A percentile compares a stretch with the other conserved stretches of the same genome.
These are phyloP conservation scores for Phrynocephalus forsythii DNA, from an alignment of 2,797 vertebrate species.

Conservation along the genomic window DNA sequence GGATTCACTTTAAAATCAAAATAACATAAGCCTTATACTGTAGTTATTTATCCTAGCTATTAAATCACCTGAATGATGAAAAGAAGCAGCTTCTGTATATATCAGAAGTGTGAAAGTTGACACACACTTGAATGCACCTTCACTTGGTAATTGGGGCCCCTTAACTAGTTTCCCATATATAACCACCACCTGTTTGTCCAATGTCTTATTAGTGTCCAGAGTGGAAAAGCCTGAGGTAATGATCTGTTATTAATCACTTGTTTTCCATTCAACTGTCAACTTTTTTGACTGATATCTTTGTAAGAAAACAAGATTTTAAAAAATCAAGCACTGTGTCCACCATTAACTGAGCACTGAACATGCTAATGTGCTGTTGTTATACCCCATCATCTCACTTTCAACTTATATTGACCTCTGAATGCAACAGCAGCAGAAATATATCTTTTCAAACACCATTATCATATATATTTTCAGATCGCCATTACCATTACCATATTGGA, in stretches of 20 bases:
- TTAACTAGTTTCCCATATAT: not conserved
- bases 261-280: not conserved
- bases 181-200: not conserved
- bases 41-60: not conserved
- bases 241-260: not conserved
- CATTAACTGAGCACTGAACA: not conserved
- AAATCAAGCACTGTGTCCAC: not conserved
- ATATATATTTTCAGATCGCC: too few relatives aligned
- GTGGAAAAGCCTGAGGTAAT: not conserved
- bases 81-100: not conserved
- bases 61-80: not conserved
- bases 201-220: not conserved
- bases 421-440: not conserved
- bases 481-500: not conserved
- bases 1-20: not conserved
- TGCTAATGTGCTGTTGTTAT: too few relatives aligned
- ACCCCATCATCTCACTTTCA: not conserved
- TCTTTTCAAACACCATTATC: not conserved
- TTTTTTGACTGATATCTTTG: not conserved
- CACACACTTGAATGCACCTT: not conserved
- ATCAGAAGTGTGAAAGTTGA: not conserved
- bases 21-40: not conserved
- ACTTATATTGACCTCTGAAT: not conserved
- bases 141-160: not conserved
- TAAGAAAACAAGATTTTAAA: not conserved